Percentiles rank a stretch among this genome's conserved stretches.
Evolutionary conservation across 64 coral and sea anemone species (phyloP).

Genomic region (Porites lutea): DNA sequence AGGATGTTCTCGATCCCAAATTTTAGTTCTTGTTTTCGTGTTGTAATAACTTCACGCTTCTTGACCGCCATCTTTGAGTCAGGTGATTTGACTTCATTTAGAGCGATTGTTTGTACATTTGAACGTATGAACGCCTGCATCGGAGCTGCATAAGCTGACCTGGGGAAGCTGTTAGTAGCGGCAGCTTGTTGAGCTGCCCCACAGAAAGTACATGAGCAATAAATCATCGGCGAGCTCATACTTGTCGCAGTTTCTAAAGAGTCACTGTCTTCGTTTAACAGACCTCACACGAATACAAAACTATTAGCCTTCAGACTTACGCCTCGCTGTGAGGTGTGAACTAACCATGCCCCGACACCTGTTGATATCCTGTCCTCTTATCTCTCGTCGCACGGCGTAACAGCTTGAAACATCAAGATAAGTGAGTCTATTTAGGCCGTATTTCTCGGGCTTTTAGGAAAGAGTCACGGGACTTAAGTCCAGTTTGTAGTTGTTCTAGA

Average conservation of each 20-base stretch:
- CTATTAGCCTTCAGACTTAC: not conserved
- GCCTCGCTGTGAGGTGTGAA: not conserved
- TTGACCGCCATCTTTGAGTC: too few relatives aligned
- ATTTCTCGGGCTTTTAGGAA: too few relatives aligned
- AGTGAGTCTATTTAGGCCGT: not conserved
- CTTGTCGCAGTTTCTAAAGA: not conserved
- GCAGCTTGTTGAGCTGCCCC: not conserved
- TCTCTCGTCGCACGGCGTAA: not conserved
- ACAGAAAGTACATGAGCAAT: constrained; percentile 10
- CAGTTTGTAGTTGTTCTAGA: too few relatives aligned
- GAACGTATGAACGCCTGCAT: not conserved
- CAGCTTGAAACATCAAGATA: not conserved
- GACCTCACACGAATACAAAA: constrained; percentile 14
- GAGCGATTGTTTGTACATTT: not conserved
- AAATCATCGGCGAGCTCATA: constrained; percentile 10
- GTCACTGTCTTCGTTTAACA: not conserved
- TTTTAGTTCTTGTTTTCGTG: not conserved
- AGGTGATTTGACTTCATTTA: not conserved
- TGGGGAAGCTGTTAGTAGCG: not conserved
- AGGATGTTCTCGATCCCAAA: constrained; percentile 36
- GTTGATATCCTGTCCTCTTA: constrained; percentile 14
- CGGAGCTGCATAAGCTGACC: not conserved
- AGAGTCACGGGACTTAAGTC: too few relatives aligned
- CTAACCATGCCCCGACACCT: not conserved
- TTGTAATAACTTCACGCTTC: not conserved